A percentile compares a stretch with the other conserved stretches of the same genome.
Evolutionary conservation across 2,888 invertebrate species (phyloP).

Genomic region (Cetonia aurata): DNA sequence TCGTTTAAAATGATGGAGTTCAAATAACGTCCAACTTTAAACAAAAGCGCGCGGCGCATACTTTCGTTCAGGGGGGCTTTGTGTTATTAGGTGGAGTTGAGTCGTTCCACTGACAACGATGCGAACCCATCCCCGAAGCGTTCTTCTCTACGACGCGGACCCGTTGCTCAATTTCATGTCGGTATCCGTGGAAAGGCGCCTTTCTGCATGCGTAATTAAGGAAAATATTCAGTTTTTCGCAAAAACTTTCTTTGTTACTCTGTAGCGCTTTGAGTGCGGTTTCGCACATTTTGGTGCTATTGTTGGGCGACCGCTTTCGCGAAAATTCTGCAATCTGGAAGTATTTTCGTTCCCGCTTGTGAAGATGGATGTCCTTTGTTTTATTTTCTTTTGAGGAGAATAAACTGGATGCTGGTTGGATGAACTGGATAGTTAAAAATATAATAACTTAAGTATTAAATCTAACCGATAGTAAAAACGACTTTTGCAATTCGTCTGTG

Average conservation of each 20-base stretch:
- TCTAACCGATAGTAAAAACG: too few relatives aligned
- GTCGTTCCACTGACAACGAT: constrained; percentile 19
- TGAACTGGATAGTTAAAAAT: too few relatives aligned
- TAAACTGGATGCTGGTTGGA: too few relatives aligned
- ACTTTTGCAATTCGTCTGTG: too few relatives aligned
- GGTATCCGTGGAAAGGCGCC: not conserved
- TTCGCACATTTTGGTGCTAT: too few relatives aligned
- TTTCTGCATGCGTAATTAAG: constrained; percentile 23
- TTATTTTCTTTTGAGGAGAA: not conserved
- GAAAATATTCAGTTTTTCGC: constrained; percentile 19
- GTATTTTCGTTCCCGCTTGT: too few relatives aligned
- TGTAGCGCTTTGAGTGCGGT: too few relatives aligned
- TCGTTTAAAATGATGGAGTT: constrained; percentile 42
- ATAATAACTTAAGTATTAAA: too few relatives aligned
- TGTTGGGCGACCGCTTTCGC: too few relatives aligned
- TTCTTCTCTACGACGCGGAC: not conserved
- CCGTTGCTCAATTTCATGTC: constrained; percentile 1
- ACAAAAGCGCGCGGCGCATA: constrained; percentile 35
- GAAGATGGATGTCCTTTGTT: not conserved
- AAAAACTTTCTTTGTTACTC: constrained; percentile 9
- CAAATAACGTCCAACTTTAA: constrained; percentile 41
- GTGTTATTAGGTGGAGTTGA: constrained; percentile 37
- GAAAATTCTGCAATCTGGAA: too few relatives aligned
- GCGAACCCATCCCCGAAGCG: not conserved
- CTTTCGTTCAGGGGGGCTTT: constrained; percentile 37